These are phyloP conservation scores for Equus przewalskii DNA, from an alignment of 2,113 vertebrate genomes.

Conservation along the genomic window DNA sequence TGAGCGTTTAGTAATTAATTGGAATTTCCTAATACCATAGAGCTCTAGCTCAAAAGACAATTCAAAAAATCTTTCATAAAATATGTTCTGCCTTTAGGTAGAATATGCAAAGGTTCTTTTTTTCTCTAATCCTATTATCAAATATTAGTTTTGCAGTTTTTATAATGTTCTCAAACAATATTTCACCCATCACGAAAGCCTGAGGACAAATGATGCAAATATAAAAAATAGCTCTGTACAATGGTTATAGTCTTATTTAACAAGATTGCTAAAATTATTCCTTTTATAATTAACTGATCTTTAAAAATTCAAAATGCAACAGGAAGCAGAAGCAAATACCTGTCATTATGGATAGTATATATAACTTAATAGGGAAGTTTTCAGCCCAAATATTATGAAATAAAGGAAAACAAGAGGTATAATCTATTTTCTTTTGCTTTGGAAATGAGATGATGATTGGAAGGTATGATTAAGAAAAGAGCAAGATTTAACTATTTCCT, in stretches of 20 bases:
- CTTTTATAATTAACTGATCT: conserved; percentile 26
- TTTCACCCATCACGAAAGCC: background rate
- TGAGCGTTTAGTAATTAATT: conserved; percentile 12
- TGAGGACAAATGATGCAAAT: background rate
- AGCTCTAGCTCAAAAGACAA: background rate
- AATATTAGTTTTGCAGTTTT: conserved; percentile 51
- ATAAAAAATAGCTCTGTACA: background rate
- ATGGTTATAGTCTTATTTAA: conserved; percentile 14
- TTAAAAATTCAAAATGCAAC: conserved; percentile 58
- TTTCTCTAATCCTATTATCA: background rate
- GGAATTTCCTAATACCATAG: conserved; percentile 19
- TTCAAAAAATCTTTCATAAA: conserved; percentile 35
- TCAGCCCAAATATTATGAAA: conserved; percentile 25
- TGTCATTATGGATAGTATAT: background rate
- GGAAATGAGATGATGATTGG: background rate
- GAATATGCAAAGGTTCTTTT: background rate
- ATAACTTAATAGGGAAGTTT: conserved; percentile 1
- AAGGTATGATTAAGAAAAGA: conserved; percentile 6
- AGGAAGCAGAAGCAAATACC: conserved; percentile 4
- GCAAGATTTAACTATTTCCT: background rate
- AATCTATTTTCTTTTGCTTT: conserved; percentile 28
- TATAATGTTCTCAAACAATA: conserved; percentile 39
- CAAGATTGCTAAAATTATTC: background rate
- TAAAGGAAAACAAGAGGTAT: background rate
- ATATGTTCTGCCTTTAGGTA: conserved; percentile 22